These are phyloP conservation scores for Agonopterix arenella DNA, from an alignment of 2,888 invertebrate species.

Conservation along the genomic window DNA sequence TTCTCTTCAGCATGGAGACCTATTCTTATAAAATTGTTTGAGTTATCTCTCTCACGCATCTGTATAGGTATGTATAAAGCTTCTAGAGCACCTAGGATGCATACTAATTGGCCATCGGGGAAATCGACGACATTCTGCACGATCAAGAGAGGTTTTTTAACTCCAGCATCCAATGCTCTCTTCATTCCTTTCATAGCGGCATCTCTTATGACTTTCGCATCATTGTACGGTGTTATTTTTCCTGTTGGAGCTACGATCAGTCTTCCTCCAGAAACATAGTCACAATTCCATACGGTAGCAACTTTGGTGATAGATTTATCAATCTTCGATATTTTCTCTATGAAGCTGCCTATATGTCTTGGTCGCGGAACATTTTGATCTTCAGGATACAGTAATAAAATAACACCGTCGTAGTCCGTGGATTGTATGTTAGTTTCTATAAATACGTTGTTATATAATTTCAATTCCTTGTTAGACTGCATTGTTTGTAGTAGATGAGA, in stretches of 20 bases:
- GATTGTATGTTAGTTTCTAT: conserved; percentile 62
- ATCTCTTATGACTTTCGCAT: conserved; percentile 66
- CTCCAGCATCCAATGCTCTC: conserved; percentile 91
- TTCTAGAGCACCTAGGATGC: conserved; percentile 91
- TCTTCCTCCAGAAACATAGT: conserved; percentile 79
- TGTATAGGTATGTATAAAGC: conserved; percentile 91
- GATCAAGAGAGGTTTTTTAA: conserved; percentile 86
- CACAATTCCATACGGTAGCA: conserved; percentile 78
- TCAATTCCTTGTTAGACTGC: conserved; percentile 27
- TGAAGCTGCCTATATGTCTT: conserved; percentile 48
- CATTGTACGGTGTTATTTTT: conserved; percentile 79
- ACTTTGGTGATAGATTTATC: conserved; percentile 61
- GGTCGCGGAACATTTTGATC: conserved; percentile 62
- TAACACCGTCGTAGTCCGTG: conserved; percentile 78
- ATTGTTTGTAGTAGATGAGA: background rate
- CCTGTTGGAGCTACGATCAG: conserved; percentile 87
- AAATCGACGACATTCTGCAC: conserved; percentile 82
- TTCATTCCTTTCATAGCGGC: conserved; percentile 86
- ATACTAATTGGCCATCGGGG: conserved; percentile 85
- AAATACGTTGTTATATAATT: conserved; percentile 60
- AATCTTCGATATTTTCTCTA: conserved; percentile 39
- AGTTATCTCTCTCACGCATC: conserved; percentile 80
- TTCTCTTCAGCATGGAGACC: conserved; percentile 79
- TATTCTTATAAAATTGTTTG: conserved; percentile 77
- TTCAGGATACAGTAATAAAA: conserved; percentile 75